phyloP scores from a whole-genome alignment of 2,888 invertebrate genomes.

The Pristionchus arcanus region DNA sequence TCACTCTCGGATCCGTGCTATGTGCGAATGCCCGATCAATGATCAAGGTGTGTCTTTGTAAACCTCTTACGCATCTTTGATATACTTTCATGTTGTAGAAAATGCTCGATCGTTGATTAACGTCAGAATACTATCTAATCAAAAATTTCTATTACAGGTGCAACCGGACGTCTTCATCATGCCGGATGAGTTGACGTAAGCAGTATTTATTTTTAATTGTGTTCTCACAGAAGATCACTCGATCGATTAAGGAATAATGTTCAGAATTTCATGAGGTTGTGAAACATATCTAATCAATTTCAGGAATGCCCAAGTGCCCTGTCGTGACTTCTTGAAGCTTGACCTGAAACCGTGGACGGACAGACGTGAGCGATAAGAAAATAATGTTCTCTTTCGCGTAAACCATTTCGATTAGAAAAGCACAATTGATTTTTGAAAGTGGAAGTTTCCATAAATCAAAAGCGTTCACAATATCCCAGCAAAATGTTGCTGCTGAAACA shows the following conservation, averaged over 20 bases:
- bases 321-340: constrained; percentile 67
- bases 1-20: constrained; percentile 89
- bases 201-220: constrained; percentile 12
- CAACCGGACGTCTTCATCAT: constrained; percentile 92
- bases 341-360: constrained; percentile 70
- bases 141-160: constrained; percentile 79
- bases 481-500: too few relatives aligned
- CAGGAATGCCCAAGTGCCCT: constrained; percentile 71
- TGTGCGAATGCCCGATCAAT: constrained; percentile 87
- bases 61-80: too few relatives aligned
- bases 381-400: too few relatives aligned
- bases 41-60: constrained; percentile 16
- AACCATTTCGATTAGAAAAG: too few relatives aligned
- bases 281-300: constrained; percentile 51
- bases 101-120: too few relatives aligned
- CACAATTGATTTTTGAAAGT: too few relatives aligned
- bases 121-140: too few relatives aligned
- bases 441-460: too few relatives aligned
- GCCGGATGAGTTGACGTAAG: constrained; percentile 82
- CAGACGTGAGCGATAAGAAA: constrained; percentile 68
- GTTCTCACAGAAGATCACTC: not conserved
- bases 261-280: not conserved
- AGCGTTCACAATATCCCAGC: too few relatives aligned
- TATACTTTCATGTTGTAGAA: too few relatives aligned
- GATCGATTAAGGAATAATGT: not conserved